Percentiles rank a stretch among this genome's conserved stretches.
These are phyloP conservation scores for Rhodinocichla rosea DNA, from an alignment of 2,113 vertebrate genomes.

Conservation along the genomic window DNA sequence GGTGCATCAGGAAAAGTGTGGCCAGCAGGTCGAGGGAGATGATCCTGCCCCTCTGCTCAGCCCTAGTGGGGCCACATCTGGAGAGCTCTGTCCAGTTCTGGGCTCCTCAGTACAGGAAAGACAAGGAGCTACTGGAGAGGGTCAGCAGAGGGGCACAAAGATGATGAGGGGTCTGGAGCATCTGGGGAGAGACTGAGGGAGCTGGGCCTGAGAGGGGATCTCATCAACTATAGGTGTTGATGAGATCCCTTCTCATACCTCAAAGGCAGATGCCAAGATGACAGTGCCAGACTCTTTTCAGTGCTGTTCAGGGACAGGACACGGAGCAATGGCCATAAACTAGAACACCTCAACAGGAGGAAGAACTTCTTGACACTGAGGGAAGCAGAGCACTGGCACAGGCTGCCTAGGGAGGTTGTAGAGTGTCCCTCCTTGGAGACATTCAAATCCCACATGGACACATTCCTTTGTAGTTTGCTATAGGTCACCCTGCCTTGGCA, in stretches of 20 bases:
- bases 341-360: neutral
- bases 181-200: accelerated
- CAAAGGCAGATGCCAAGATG: neutral
- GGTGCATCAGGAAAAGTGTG: neutral
- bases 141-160: neutral
- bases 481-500: neutral
- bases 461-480: neutral
- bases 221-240: neutral
- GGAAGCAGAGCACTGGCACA: neutral
- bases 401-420: neutral
- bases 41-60: neutral
- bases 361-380: neutral
- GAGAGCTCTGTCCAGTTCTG: neutral
- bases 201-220: neutral
- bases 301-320: neutral
- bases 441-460: neutral
- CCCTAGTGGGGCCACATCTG: neutral
- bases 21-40: neutral
- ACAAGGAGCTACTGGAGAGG: neutral
- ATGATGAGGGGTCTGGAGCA: neutral
- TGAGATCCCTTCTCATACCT: neutral
- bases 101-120: neutral
- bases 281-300: too few species aligned
- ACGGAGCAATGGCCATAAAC: neutral
- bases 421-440: neutral